Evolutionary conservation across 2,797 vertebrate species (phyloP).

Genomic region (Pangasius krempfi): DNA sequence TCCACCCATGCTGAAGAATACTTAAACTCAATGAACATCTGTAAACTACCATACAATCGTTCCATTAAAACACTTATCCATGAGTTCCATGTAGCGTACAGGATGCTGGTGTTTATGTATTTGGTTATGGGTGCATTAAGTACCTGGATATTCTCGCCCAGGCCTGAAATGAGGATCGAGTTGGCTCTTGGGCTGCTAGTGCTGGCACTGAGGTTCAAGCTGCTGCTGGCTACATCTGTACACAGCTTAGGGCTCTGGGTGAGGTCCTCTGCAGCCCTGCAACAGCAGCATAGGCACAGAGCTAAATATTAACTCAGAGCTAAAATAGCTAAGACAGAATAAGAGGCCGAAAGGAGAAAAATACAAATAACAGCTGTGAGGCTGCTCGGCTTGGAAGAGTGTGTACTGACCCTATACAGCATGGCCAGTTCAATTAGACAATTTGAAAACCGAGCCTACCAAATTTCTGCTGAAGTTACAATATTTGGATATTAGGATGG

Average conservation of each 20-base stretch:
- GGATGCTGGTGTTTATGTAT: background rate
- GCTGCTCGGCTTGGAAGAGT: background rate
- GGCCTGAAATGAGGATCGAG: conserved; percentile 83
- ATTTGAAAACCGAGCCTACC: background rate
- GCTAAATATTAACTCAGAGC: background rate
- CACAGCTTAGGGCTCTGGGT: conserved; percentile 86
- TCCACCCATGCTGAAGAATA: background rate
- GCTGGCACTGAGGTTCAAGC: conserved; percentile 67
- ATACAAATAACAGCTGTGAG: background rate
- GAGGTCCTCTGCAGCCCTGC: conserved; percentile 85
- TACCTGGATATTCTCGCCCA: conserved; percentile 85
- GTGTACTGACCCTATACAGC: background rate
- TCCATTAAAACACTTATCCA: background rate
- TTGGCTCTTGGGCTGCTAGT: conserved; percentile 82
- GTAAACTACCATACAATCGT: background rate
- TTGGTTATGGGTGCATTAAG: background rate
- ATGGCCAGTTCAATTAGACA: background rate
- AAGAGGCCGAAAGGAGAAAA: background rate
- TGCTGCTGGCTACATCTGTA: conserved; percentile 74
- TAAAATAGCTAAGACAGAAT: background rate
- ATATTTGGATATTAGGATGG: background rate
- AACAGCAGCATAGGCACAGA: background rate
- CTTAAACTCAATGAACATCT: background rate
- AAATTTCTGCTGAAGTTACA: background rate
- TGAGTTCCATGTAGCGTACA: background rate